phyloP scores from a whole-genome alignment of 2,888 invertebrate species.

The Leucophenga montana region DNA sequence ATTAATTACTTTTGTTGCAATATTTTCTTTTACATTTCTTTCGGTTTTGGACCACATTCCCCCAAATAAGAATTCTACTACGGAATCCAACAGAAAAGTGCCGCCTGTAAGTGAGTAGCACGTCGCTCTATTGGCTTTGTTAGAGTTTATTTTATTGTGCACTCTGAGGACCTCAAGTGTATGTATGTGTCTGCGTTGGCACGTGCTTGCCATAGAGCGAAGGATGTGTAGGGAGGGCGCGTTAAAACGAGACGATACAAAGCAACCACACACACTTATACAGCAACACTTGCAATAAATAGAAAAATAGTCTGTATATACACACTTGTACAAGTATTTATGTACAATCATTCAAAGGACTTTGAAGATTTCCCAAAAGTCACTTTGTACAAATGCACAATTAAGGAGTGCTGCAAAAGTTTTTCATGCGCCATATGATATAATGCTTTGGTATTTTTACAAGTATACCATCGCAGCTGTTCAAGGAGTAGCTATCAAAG shows the following conservation, averaged over 20 bases:
- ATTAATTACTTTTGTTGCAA: slow-evolving; percentile 26
- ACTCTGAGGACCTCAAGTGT: not conserved
- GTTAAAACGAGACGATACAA: no score
- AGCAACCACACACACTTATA: not conserved
- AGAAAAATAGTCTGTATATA: not conserved
- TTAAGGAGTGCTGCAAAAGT: not conserved
- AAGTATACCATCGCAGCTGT: no score
- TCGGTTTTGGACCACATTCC: not conserved
- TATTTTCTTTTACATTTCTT: slow-evolving; percentile 13
- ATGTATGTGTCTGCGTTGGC: not conserved
- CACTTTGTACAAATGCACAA: slow-evolving; percentile 23
- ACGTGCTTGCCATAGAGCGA: not conserved
- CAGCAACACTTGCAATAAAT: not conserved
- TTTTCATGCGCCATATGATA: not conserved
- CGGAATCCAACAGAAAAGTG: not conserved
- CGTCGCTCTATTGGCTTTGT: slow-evolving; percentile 17
- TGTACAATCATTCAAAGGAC: not conserved
- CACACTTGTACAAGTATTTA: no score
- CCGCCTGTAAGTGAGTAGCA: not conserved
- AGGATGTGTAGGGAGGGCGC: no score
- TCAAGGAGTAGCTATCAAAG: no score
- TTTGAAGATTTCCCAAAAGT: slow-evolving; percentile 19
- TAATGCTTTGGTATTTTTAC: no score
- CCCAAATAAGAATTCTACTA: no score
- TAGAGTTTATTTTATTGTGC: not conserved